Evolutionary conservation across 2,888 invertebrate species (phyloP).

Genomic region (Tipula vernalis): DNA sequence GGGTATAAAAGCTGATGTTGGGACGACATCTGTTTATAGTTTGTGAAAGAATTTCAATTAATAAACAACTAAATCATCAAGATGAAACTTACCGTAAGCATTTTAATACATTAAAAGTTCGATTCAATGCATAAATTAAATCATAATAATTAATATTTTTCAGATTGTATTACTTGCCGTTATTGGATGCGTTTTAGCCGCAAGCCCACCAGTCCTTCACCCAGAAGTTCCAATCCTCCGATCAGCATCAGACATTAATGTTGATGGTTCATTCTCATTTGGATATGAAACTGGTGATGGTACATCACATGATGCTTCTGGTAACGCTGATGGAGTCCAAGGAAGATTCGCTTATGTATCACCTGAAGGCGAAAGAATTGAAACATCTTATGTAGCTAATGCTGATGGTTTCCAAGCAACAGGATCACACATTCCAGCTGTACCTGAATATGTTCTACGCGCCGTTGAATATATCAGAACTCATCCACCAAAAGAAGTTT

Average conservation of each 20-base stretch:
- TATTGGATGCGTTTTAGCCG: neutral
- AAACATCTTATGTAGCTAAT: slow-evolving; percentile 4
- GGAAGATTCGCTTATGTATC: neutral
- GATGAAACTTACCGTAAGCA: neutral
- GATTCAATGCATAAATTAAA: neutral
- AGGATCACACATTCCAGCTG: neutral
- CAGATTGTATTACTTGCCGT: neutral
- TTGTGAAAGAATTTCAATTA: neutral
- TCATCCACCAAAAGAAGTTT: slow-evolving; percentile 11
- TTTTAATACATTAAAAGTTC: neutral
- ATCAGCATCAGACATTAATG: neutral
- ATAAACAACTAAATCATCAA: neutral
- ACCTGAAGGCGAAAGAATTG: slow-evolving; percentile 5
- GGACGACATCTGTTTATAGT: neutral
- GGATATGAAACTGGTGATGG: slow-evolving; percentile 9
- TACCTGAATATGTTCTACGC: neutral
- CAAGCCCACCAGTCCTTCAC: neutral
- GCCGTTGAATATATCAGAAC: slow-evolving; percentile 9
- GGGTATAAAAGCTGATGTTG: neutral
- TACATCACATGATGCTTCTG: neutral
- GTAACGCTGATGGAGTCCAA: neutral
- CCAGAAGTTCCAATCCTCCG: neutral
- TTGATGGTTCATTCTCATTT: neutral
- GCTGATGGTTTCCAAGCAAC: neutral
- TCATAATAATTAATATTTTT: neutral